Evolutionary conservation across 2,888 invertebrate genomes (phyloP).

Genomic region (Hedychridium roseum): DNA sequence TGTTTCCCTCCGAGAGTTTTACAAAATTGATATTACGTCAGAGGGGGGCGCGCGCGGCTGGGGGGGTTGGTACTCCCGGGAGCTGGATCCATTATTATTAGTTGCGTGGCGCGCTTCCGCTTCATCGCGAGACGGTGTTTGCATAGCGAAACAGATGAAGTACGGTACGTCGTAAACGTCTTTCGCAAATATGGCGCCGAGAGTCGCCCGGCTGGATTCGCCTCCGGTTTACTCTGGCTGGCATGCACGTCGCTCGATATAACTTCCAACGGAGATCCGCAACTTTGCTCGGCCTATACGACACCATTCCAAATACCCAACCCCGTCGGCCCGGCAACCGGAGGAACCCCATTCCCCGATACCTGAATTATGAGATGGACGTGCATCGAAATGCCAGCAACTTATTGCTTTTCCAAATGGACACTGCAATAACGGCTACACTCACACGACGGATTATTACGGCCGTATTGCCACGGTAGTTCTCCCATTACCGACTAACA

Average conservation of each 20-base stretch:
- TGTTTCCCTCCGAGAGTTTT: too few species aligned
- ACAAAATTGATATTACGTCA: too few species aligned
- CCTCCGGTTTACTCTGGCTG: conserved; percentile 25
- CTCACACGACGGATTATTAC: too few species aligned
- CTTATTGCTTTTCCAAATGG: too few species aligned
- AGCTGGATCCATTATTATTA: conserved; percentile 33
- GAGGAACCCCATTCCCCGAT: conserved; percentile 31
- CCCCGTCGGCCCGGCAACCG: too few species aligned
- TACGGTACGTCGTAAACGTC: conserved; percentile 36
- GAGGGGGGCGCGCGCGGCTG: too few species aligned
- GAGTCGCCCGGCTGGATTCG: conserved; percentile 14
- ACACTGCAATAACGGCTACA: too few species aligned
- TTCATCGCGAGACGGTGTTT: conserved; percentile 38
- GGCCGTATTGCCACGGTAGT: too few species aligned
- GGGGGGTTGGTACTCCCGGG: too few species aligned
- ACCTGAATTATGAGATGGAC: conserved; percentile 32
- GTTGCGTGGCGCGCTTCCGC: conserved; percentile 29
- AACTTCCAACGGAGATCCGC: conserved; percentile 39
- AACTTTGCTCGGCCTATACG: conserved; percentile 33
- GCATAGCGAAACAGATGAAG: conserved; percentile 41
- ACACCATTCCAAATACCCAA: conserved; percentile 32
- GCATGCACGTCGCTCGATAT: conserved; percentile 30
- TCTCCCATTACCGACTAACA: too few species aligned
- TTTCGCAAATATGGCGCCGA: conserved; percentile 32
- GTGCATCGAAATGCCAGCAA: too few species aligned